Conservation (phyloP, 2,888 invertebrate species). For the Digitonthophagus gazella region DNA sequence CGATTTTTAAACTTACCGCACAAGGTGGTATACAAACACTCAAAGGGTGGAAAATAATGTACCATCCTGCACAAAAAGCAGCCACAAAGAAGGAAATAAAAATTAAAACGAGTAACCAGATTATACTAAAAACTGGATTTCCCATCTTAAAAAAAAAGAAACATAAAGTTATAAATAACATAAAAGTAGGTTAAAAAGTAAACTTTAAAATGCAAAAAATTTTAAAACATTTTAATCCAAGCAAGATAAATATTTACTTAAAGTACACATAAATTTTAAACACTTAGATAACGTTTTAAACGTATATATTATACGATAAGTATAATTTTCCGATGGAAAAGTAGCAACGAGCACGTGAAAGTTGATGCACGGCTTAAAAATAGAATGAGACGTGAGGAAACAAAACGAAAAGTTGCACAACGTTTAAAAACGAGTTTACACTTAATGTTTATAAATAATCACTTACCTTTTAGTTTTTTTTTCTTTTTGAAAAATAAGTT, state of each 20-base stretch:
- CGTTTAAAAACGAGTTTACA: too few species aligned
- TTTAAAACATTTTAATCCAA: background rate
- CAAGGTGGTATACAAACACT: slow-evolving; percentile 68
- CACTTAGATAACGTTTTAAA: background rate
- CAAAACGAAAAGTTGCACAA: too few species aligned
- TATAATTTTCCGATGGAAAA: too few species aligned
- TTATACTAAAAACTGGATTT: slow-evolving; percentile 64
- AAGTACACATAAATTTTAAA: background rate
- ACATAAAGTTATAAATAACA: background rate
- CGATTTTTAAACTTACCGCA: slow-evolving; percentile 58
- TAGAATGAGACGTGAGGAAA: too few species aligned
- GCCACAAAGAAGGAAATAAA: slow-evolving; percentile 68
- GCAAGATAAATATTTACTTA: background rate
- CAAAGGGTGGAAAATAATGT: slow-evolving; percentile 66
- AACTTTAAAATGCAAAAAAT: background rate
- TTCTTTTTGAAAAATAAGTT: too few species aligned
- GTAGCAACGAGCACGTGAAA: too few species aligned
- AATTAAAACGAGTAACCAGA: slow-evolving; percentile 71
- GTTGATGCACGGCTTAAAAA: too few species aligned
- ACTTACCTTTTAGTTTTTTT: too few species aligned
- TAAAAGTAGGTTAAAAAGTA: too few species aligned
- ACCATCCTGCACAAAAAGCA: slow-evolving; percentile 64
- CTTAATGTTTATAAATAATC: too few species aligned
- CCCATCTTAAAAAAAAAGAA: slow-evolving; percentile 55
- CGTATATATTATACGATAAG: too few species aligned